These are phyloP conservation scores for Amblyopsis hoosieri DNA, from an alignment of 2,797 vertebrate genomes.

Conservation along the genomic window DNA sequence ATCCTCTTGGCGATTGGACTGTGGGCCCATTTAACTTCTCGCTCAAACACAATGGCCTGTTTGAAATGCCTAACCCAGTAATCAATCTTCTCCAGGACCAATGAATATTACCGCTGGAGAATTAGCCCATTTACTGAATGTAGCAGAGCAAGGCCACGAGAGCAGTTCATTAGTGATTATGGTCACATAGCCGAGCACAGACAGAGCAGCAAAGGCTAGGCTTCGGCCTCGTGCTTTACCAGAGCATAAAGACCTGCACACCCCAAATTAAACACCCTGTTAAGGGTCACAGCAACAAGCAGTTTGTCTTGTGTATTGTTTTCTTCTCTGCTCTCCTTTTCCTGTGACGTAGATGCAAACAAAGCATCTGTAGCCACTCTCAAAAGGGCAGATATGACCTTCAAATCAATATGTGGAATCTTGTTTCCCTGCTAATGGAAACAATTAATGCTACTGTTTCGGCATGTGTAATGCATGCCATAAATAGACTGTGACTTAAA, in stretches of 20 bases:
- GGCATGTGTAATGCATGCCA: not conserved
- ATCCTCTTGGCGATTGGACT: constrained; percentile 55
- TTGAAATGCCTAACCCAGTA: constrained; percentile 41
- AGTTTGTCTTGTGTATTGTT: constrained; percentile 36
- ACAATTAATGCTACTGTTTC: not conserved
- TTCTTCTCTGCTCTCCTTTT: constrained; percentile 33
- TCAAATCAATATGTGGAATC: constrained; percentile 8
- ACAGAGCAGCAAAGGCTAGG: constrained; percentile 38
- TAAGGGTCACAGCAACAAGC: constrained; percentile 44
- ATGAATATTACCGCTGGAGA: constrained; percentile 43
- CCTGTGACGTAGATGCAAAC: not conserved
- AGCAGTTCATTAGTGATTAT: constrained; percentile 36
- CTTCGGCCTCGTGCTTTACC: constrained; percentile 27
- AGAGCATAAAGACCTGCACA: constrained; percentile 11
- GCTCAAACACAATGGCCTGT: constrained; percentile 38
- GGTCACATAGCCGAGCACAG: constrained; percentile 46
- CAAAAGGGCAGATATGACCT: not conserved
- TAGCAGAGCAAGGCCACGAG: constrained; percentile 26
- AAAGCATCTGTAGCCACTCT: not conserved
- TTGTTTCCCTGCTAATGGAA: not conserved
- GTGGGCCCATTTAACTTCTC: constrained; percentile 26
- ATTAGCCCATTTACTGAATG: constrained; percentile 37
- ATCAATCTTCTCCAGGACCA: constrained; percentile 57
- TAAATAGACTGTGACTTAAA: not conserved
- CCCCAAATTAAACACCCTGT: constrained; percentile 30